Percentiles rank a stretch among this genome's conserved stretches.
phyloP scores from a whole-genome alignment of 2,888 invertebrate genomes.

The Oscheius sp. region DNA sequence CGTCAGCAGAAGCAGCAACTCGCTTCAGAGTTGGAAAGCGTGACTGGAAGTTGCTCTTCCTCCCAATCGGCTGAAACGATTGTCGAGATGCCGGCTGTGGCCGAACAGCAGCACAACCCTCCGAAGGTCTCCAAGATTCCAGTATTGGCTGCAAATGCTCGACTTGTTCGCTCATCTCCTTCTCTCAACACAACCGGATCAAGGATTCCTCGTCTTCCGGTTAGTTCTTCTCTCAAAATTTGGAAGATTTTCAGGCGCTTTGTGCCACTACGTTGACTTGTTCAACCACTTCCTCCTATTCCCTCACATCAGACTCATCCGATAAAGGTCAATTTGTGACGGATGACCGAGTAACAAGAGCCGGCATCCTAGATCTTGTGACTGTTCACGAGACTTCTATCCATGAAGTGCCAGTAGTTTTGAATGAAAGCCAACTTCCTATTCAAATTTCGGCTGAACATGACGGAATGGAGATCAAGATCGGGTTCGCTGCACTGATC shows the following conservation, averaged over 20 bases:
- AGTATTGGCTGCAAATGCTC: neutral
- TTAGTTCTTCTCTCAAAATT: too few relatives aligned
- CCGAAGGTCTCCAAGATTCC: neutral
- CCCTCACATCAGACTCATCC: neutral
- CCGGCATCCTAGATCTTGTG: neutral
- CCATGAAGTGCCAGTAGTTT: neutral
- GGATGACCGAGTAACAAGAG: too few relatives aligned
- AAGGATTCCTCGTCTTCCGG: neutral
- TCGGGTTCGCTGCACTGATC: neutral
- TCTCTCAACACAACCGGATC: neutral
- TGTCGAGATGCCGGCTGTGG: neutral
- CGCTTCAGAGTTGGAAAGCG: neutral
- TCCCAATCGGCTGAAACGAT: neutral
- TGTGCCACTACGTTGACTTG: neutral
- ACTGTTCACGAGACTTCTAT: neutral
- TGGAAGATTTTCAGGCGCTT: too few relatives aligned
- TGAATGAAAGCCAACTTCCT: too few relatives aligned
- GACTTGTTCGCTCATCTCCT: neutral
- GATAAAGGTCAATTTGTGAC: too few relatives aligned
- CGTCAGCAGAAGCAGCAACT: neutral
- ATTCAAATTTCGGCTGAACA: neutral
- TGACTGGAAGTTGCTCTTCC: neutral
- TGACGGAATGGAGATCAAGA: neutral
- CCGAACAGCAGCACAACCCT: neutral
- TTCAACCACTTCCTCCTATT: too few relatives aligned